A percentile compares a stretch with the other conserved stretches of the same genome.
Conservation (phyloP, 2,888 invertebrate species). For the Mimumesa dahlbomi region DNA sequence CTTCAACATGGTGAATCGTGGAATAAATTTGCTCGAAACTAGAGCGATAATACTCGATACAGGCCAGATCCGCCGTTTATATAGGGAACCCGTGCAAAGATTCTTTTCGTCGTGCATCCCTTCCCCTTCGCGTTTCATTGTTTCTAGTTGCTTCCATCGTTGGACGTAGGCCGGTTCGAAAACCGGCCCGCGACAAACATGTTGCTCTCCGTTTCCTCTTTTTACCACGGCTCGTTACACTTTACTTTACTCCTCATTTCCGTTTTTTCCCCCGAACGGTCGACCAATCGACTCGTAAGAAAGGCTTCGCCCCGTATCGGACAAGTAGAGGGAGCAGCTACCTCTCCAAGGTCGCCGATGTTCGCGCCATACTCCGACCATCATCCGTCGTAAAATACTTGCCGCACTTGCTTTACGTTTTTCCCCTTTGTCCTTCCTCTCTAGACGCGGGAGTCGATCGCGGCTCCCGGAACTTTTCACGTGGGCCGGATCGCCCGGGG, state of each 20-base stretch:
- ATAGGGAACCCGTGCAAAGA: slow-evolving; percentile 52
- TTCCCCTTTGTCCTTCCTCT: no score
- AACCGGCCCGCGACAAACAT: slow-evolving; percentile 34
- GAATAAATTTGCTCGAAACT: slow-evolving; percentile 50
- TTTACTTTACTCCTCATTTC: slow-evolving; percentile 22
- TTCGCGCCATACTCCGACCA: no score
- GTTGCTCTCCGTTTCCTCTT: slow-evolving; percentile 27
- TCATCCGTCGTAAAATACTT: no score
- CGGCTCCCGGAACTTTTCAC: no score
- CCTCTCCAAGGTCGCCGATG: slow-evolving; percentile 35
- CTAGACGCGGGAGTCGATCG: no score
- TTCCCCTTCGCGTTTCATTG: slow-evolving; percentile 14
- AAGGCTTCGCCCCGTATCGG: slow-evolving; percentile 49
- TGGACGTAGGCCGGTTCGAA: slow-evolving; percentile 47
- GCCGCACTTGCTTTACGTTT: no score
- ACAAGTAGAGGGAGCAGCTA: background rate
- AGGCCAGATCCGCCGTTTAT: slow-evolving; percentile 47
- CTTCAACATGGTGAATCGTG: slow-evolving; percentile 83
- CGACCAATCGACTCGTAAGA: slow-evolving; percentile 61
- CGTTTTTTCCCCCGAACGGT: background rate
- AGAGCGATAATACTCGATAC: slow-evolving; percentile 46
- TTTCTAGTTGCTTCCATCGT: slow-evolving; percentile 32
- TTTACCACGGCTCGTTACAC: no score
- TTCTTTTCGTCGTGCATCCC: slow-evolving; percentile 17
- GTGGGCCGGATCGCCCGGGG: no score